A percentile compares a stretch with the other conserved stretches of the same genome.
phyloP scores from a whole-genome alignment of 2,113 vertebrate genomes.

The Psephotus haematonotus region DNA sequence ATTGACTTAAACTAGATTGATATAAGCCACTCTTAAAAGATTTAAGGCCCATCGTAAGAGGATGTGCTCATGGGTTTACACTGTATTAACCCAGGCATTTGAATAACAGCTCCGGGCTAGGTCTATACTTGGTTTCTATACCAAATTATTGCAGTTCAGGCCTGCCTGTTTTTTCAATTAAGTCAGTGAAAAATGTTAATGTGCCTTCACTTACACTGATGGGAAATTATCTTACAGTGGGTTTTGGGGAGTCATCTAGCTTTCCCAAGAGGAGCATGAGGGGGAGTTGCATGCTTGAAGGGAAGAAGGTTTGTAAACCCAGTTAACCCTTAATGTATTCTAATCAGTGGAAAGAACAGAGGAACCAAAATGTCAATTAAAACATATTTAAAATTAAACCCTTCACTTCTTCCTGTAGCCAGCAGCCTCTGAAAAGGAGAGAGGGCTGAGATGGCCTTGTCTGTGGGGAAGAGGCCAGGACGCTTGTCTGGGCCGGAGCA shows the following conservation, averaged over 20 bases:
- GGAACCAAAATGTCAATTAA: background rate
- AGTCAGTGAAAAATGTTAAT: background rate
- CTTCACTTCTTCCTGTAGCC: background rate
- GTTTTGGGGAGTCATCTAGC: background rate
- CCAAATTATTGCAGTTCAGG: slow-evolving; percentile 4
- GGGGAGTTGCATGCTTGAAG: fast-evolving
- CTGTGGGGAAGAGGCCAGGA: fast-evolving
- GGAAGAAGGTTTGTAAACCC: background rate
- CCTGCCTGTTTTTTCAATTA: background rate
- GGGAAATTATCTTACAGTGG: background rate
- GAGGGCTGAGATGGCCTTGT: background rate
- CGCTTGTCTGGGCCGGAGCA: background rate
- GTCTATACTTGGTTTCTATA: slow-evolving; percentile 37
- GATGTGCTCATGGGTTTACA: slow-evolving; percentile 64
- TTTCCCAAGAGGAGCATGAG: background rate
- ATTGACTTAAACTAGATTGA: slow-evolving; percentile 67
- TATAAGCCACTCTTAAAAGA: slow-evolving; percentile 66
- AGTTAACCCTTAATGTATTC: background rate
- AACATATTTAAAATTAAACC: background rate
- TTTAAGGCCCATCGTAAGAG: slow-evolving; percentile 52
- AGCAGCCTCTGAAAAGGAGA: background rate
- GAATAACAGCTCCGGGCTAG: slow-evolving; percentile 55
- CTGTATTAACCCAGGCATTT: slow-evolving; percentile 60
- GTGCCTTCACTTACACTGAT: background rate
- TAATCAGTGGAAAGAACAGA: background rate